Percentiles rank a stretch among this genome's conserved stretches.
phyloP scores from a whole-genome alignment of 2,888 invertebrate species.

The Oasisia sp. region DNA sequence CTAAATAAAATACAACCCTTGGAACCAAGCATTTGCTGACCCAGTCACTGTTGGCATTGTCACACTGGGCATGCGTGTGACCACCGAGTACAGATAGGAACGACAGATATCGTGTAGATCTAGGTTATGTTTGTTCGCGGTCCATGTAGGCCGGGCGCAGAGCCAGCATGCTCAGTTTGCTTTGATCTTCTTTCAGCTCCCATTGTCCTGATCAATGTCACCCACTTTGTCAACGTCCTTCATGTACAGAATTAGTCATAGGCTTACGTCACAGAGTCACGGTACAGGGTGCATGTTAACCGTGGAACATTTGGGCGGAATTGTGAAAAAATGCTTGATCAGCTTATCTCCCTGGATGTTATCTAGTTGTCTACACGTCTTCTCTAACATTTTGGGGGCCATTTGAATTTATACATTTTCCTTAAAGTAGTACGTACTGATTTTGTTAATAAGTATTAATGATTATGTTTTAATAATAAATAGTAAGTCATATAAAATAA shows the following conservation, averaged over 20 bases:
- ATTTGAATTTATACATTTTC: too few species aligned
- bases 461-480: too few species aligned
- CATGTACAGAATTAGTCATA: not conserved
- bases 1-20: too few species aligned
- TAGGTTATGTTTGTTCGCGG: not conserved
- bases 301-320: not conserved
- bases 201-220: not conserved
- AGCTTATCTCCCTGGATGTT: too few species aligned
- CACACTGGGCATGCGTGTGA: not conserved
- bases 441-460: too few species aligned
- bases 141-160: not conserved
- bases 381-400: too few species aligned
- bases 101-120: not conserved
- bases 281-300: not conserved
- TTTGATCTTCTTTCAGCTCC: not conserved
- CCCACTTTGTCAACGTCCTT: not conserved
- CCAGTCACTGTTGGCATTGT: not conserved
- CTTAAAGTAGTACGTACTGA: too few species aligned
- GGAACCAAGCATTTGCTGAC: not conserved
- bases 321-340: not conserved
- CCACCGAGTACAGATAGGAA: not conserved
- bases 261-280: too few species aligned
- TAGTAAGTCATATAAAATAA: too few species aligned
- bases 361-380: too few species aligned
- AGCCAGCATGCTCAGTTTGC: not conserved